Base-by-base conservation (phyloP, 2,888 invertebrate genomes). In the Eristalis tenax region DNA sequence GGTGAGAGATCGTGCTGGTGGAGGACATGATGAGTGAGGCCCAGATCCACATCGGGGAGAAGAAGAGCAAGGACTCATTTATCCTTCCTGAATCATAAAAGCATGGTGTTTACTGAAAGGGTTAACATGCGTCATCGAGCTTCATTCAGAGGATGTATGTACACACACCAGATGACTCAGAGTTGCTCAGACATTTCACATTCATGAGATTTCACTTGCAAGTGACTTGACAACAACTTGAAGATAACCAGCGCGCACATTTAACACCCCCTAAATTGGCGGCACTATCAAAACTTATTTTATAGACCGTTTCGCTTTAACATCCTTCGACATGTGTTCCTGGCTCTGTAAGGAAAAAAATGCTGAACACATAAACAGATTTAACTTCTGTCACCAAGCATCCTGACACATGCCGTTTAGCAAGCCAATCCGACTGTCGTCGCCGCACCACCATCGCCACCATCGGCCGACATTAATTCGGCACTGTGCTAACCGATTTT, bases 331-430 rank as follows among this genome's bases (percentile, higher is more conserved):
- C 71, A 71, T 71, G 71, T 71, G 71, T 71, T 71, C 28, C 22
- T 15, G 26, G 18, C 63, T 28, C 40, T 61, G 18, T 28, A 28
- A 28, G 28, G 4, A 5, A 10, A 10, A 26, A 15, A 23, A 50
- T 28, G 28, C 22, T 38, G 22, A 18, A 22, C 8, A 23, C 70
- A 26, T 59, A 70, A 70, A 70, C 70, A 59, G 59, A 70, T 70
- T 70, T 70, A 38, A 56, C 56, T 57, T 40, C 57, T 61, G 71
- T 71, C 71, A 71, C 71, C 59, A 61, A 26, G 61, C 26, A 71
- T 71, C 61, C 71, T 61, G 59, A 23, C 59, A 69, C 69, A 69
- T 69, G 57, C 35, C 70, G 26, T 6, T 32, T 18, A 22, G 18
- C 18, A 10, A 11, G 28, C 11, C 59, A 59, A 43, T 43, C 43